Evolutionary conservation across 2,113 vertebrate genomes (phyloP).

Genomic region (Orthonyx spaldingii): DNA sequence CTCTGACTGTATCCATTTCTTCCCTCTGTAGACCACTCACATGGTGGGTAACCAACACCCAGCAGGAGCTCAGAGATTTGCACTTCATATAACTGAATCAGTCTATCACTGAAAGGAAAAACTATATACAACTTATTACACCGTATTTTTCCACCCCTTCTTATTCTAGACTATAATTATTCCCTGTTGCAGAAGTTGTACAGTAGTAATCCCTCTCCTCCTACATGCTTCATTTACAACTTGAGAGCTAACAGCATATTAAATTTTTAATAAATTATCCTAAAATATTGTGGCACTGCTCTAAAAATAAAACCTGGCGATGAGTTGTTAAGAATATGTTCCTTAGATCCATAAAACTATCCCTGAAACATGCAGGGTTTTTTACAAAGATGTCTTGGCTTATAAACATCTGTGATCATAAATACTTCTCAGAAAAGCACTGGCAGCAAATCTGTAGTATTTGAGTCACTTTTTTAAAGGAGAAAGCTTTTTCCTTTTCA

Average conservation of each 20-base stretch:
- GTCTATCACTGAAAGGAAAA: neutral
- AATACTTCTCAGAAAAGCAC: neutral
- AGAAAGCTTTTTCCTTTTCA: slow-evolving; percentile 2
- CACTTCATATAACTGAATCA: neutral
- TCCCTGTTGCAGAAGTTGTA: neutral
- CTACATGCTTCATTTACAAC: slow-evolving; percentile 50
- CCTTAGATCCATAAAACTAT: neutral
- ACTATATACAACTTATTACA: neutral
- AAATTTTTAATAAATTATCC: slow-evolving; percentile 54
- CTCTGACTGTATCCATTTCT: neutral
- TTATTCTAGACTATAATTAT: slow-evolving; percentile 31
- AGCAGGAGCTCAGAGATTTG: neutral
- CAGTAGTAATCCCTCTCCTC: slow-evolving; percentile 50
- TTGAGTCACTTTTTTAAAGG: neutral
- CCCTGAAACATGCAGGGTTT: neutral
- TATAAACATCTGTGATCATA: slow-evolving; percentile 7
- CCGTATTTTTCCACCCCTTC: neutral
- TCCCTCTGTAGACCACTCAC: neutral
- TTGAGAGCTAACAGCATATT: slow-evolving; percentile 45
- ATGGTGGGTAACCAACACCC: neutral
- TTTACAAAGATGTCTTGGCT: neutral
- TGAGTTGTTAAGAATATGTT: neutral
- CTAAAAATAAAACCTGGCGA: slow-evolving; percentile 36
- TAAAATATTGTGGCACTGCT: slow-evolving; percentile 51
- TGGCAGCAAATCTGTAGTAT: neutral